Evolutionary conservation across 2,888 invertebrate genomes (phyloP).

Genomic region (Cinara cedri): DNA sequence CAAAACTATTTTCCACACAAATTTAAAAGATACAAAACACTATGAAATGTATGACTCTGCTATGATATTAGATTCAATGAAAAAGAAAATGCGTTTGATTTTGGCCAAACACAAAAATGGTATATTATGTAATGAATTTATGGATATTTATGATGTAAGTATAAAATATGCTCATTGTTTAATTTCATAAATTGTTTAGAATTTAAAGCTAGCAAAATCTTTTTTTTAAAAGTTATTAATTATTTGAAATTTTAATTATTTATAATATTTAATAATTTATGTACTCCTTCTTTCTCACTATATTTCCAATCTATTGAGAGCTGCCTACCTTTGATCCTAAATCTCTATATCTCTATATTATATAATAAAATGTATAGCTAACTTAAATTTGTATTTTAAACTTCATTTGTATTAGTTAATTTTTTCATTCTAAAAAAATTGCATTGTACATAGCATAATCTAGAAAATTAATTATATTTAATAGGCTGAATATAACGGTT

Average conservation of each 20-base stretch:
- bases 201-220: background rate
- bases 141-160: slow-evolving; percentile 43
- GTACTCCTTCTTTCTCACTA: too few species aligned
- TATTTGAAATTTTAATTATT: too few species aligned
- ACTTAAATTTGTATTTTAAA: background rate
- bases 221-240: too few species aligned
- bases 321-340: too few species aligned
- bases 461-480: background rate
- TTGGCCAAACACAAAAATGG: slow-evolving; percentile 31
- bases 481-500: slow-evolving; percentile 12
- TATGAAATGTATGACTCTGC: slow-evolving; percentile 21
- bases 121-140: slow-evolving; percentile 33
- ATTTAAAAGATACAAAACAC: background rate
- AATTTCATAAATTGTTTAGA: background rate
- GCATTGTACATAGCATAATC: too few species aligned
- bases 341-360: background rate
- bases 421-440: too few species aligned
- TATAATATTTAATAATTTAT: too few species aligned
- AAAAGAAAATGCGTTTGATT: slow-evolving; percentile 19
- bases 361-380: background rate
- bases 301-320: too few species aligned
- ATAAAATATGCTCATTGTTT: too few species aligned
- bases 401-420: too few species aligned
- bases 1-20: too few species aligned
- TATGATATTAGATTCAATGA: slow-evolving; percentile 12